These are phyloP conservation scores for Drosophila prosaltans DNA, from an alignment of 1,140 invertebrate genomes.

Conservation along the genomic window DNA sequence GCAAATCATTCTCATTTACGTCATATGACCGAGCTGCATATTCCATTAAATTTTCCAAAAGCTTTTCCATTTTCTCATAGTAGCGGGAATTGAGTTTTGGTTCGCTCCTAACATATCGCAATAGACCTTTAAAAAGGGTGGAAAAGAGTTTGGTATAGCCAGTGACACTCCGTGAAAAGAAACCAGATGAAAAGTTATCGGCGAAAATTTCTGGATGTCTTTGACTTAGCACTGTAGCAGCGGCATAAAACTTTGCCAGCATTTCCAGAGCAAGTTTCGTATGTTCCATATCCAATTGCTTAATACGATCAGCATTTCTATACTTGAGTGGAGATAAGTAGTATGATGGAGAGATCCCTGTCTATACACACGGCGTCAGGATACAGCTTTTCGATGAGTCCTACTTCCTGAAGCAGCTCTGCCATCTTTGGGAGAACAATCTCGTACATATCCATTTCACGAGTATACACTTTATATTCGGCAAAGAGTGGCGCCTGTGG, in stretches of 20 bases:
- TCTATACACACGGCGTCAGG: constrained; percentile 63
- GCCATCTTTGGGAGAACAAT: constrained; percentile 59
- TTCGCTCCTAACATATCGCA: constrained; percentile 43
- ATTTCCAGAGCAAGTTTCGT: constrained; percentile 83
- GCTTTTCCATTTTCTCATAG: constrained; percentile 48
- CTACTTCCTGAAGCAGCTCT: constrained; percentile 41
- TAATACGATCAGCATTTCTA: constrained; percentile 84
- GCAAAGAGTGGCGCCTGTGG: constrained; percentile 44
- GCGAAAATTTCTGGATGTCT: constrained; percentile 38
- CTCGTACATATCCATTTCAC: constrained; percentile 72
- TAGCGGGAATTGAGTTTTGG: constrained; percentile 45
- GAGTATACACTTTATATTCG: constrained; percentile 50
- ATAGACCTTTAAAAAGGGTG: constrained; percentile 36
- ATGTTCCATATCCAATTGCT: constrained; percentile 84
- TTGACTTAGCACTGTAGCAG: constrained; percentile 48
- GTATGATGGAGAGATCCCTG: constrained; percentile 33
- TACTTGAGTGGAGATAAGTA: constrained; percentile 83
- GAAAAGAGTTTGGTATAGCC: constrained; percentile 34
- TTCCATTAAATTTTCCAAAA: constrained; percentile 54
- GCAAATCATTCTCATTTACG: constrained; percentile 83
- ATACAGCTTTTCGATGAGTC: constrained; percentile 56
- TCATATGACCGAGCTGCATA: constrained; percentile 55
- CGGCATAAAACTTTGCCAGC: constrained; percentile 85
- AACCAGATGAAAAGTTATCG: constrained; percentile 29
- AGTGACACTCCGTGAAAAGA: constrained; percentile 39